Conservation (phyloP, 2,113 vertebrate species). For the Albula glossodonta region DNA sequence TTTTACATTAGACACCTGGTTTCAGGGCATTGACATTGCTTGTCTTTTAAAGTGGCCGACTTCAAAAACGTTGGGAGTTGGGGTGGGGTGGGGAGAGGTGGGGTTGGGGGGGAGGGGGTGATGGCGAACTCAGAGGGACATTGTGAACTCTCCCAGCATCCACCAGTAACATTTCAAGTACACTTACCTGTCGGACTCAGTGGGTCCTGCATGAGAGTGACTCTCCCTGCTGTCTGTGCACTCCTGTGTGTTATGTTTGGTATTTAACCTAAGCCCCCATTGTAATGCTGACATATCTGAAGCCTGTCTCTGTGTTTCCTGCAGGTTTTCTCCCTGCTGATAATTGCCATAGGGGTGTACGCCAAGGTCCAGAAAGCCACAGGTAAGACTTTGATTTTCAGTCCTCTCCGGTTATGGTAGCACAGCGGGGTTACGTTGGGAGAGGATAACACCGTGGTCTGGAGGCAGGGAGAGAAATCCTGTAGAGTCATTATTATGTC, state of each 20-base stretch:
- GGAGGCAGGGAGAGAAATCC: too few species aligned
- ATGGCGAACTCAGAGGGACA: too few species aligned
- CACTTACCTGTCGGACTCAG: background rate
- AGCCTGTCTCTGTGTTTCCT: background rate
- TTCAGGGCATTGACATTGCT: too few species aligned
- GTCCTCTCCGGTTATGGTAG: background rate
- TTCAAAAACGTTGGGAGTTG: too few species aligned
- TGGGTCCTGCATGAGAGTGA: background rate
- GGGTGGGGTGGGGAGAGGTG: too few species aligned
- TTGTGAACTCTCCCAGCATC: too few species aligned
- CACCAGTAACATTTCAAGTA: background rate
- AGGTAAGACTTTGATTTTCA: conserved; percentile 51
- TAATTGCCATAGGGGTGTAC: conserved; percentile 71
- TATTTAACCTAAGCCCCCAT: background rate
- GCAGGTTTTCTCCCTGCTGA: conserved; percentile 72
- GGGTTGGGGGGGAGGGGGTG: too few species aligned
- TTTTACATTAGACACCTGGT: too few species aligned
- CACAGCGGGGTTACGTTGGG: too few species aligned
- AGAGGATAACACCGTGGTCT: too few species aligned
- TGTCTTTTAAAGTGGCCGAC: too few species aligned
- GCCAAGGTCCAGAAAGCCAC: conserved; percentile 73
- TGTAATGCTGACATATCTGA: background rate
- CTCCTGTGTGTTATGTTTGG: background rate
- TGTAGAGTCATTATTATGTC: too few species aligned
- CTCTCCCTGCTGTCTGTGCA: background rate